These are phyloP conservation scores for Pocillopora verrucosa DNA, from an alignment of 64 coral and sea anemone species.

Conservation along the genomic window DNA sequence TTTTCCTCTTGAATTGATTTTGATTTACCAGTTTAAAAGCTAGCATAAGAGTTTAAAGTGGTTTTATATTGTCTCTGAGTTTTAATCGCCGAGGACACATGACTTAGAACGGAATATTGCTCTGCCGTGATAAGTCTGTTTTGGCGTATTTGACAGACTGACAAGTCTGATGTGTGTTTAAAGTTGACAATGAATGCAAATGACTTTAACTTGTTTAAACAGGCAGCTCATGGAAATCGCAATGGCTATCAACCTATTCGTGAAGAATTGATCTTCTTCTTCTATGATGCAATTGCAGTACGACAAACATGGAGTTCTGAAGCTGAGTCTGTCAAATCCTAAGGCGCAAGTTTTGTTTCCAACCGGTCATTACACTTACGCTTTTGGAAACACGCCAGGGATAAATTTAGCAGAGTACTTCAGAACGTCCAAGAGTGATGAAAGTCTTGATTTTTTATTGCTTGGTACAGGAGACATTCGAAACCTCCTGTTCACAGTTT, in stretches of 20 bases:
- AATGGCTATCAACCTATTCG: not conserved
- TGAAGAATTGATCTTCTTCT: not conserved
- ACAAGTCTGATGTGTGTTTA: not conserved
- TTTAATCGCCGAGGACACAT: not conserved
- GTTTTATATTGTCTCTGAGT: not conserved
- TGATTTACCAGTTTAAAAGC: not conserved
- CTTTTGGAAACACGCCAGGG: constrained; percentile 23
- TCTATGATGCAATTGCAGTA: not conserved
- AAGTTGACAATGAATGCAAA: constrained; percentile 11
- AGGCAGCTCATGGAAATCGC: not conserved
- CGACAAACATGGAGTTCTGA: not conserved
- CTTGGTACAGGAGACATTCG: constrained; percentile 22
- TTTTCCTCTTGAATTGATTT: not conserved
- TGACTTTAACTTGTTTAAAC: constrained; percentile 34
- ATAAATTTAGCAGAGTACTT: constrained; percentile 27
- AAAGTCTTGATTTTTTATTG: constrained; percentile 6
- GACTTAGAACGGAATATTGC: not conserved
- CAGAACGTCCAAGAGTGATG: not conserved
- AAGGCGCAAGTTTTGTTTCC: constrained; percentile 21
- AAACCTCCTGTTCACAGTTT: constrained; percentile 23
- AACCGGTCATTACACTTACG: constrained; percentile 10
- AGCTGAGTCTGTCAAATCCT: not conserved
- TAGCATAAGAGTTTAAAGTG: not conserved
- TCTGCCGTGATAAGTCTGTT: not conserved
- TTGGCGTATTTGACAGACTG: not conserved